A percentile compares a stretch with the other conserved stretches of the same genome.
These are phyloP conservation scores for Drosophila trapezifrons DNA, from an alignment of 1,140 invertebrate species.

Conservation along the genomic window DNA sequence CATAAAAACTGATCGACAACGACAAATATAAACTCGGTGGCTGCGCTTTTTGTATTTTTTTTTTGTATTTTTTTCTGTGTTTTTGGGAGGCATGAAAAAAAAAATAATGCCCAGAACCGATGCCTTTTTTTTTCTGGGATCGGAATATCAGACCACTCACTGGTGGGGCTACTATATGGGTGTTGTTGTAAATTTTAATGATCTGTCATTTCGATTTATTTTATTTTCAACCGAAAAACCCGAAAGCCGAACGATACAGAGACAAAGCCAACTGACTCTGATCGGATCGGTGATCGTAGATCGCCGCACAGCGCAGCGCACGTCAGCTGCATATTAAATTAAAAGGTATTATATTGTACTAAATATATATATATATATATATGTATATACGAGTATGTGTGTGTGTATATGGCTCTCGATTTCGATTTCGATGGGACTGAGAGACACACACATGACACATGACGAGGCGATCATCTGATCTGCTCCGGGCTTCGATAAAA, in stretches of 20 bases:
- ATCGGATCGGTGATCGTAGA: too few species aligned
- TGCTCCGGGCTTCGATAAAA: slow-evolving; percentile 67
- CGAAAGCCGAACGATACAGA: slow-evolving; percentile 34
- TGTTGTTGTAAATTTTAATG: slow-evolving; percentile 83
- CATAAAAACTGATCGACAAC: slow-evolving; percentile 83
- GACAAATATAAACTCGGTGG: slow-evolving; percentile 75
- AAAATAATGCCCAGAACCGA: slow-evolving; percentile 67
- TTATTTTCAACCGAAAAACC: slow-evolving; percentile 73
- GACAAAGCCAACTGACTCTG: slow-evolving; percentile 68
- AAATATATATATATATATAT: slow-evolving; percentile 61
- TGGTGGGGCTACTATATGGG: slow-evolving; percentile 21
- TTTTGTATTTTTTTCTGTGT: slow-evolving; percentile 9
- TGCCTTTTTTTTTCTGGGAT: slow-evolving; percentile 7
- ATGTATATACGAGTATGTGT: slow-evolving; percentile 4
- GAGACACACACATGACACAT: slow-evolving; percentile 8
- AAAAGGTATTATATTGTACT: slow-evolving; percentile 83
- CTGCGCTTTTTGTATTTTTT: slow-evolving; percentile 28
- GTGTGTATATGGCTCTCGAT: not conserved
- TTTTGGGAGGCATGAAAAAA: slow-evolving; percentile 42
- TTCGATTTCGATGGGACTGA: too few species aligned
- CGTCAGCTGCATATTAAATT: slow-evolving; percentile 84
- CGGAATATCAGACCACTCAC: not conserved
- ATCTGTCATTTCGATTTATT: slow-evolving; percentile 84
- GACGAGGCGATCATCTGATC: slow-evolving; percentile 29
- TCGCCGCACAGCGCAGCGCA: slow-evolving; percentile 47